Evolutionary conservation across 2,888 invertebrate species (phyloP).

Genomic region (Tetragonisca angustula): DNA sequence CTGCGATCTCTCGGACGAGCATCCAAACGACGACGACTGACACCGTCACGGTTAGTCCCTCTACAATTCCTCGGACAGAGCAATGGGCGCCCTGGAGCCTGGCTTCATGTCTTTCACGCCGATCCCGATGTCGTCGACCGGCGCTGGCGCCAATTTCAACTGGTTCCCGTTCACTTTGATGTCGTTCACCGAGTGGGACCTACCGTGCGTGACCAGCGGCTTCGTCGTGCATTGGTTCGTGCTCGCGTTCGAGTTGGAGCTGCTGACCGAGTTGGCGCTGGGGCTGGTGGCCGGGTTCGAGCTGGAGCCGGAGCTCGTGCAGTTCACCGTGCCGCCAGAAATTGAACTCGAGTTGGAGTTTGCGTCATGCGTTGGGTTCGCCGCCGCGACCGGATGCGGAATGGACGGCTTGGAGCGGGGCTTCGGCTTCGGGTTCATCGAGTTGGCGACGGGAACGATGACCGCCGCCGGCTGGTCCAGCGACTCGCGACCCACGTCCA

Average conservation of each 20-base stretch:
- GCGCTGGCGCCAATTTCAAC: constrained; percentile 88
- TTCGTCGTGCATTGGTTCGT: constrained; percentile 71
- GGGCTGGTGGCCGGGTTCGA: constrained; percentile 62
- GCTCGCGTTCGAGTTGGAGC: constrained; percentile 69
- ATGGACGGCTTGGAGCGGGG: constrained; percentile 73
- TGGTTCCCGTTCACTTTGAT: constrained; percentile 91
- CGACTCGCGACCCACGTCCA: constrained; percentile 56
- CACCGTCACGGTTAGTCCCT: background rate
- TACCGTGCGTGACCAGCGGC: constrained; percentile 86
- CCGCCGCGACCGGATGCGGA: constrained; percentile 68
- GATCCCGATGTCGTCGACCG: constrained; percentile 85
- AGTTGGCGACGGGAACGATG: constrained; percentile 61
- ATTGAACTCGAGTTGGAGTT: constrained; percentile 66
- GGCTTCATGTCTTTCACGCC: constrained; percentile 82
- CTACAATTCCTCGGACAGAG: constrained; percentile 81
- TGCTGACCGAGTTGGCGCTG: constrained; percentile 64
- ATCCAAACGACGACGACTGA: background rate
- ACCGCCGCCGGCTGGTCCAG: constrained; percentile 52
- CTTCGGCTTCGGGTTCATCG: constrained; percentile 71
- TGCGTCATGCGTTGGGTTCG: constrained; percentile 42
- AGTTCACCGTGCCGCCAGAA: constrained; percentile 60
- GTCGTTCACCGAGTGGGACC: constrained; percentile 90
- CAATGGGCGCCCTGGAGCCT: constrained; percentile 81
- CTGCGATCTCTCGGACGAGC: background rate
- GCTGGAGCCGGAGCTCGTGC: constrained; percentile 38